Conservation (phyloP, 2,888 invertebrate genomes). For the Loripinus fragilis region DNA sequence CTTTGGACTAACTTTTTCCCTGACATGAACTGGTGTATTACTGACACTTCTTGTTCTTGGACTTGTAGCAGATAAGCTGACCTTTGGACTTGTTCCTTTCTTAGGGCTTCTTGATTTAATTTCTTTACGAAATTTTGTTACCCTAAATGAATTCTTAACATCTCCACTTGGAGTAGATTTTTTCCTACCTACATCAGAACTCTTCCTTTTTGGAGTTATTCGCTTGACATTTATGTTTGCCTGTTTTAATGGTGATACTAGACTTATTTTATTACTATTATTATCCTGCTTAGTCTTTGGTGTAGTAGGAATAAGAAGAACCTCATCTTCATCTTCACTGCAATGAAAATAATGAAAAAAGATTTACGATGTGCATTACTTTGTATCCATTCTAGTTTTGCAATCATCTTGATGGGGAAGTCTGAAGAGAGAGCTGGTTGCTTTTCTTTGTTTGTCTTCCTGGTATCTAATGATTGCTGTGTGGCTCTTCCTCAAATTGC, state of each 20-base stretch:
- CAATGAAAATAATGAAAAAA: neutral
- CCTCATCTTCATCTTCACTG: conserved; percentile 7
- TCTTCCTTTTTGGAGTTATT: neutral
- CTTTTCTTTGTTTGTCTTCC: too few species aligned
- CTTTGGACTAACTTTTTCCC: neutral
- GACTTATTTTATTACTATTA: neutral
- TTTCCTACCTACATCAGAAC: neutral
- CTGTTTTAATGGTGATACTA: neutral
- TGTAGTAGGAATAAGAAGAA: conserved; percentile 5
- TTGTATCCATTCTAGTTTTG: too few species aligned
- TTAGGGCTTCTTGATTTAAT: neutral
- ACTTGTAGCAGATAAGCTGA: neutral
- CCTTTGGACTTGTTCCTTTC: neutral
- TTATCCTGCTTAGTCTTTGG: neutral
- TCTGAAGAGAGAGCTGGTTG: too few species aligned
- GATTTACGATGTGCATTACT: too few species aligned
- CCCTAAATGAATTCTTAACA: neutral
- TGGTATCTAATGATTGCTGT: too few species aligned
- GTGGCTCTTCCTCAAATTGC: too few species aligned
- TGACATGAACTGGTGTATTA: neutral
- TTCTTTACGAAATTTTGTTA: neutral
- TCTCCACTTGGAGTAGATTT: neutral
- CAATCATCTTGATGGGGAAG: too few species aligned
- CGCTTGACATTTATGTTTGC: neutral
- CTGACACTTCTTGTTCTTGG: neutral